Base-by-base conservation (phyloP, 1,140 invertebrate species). In the Sipha flava region DNA sequence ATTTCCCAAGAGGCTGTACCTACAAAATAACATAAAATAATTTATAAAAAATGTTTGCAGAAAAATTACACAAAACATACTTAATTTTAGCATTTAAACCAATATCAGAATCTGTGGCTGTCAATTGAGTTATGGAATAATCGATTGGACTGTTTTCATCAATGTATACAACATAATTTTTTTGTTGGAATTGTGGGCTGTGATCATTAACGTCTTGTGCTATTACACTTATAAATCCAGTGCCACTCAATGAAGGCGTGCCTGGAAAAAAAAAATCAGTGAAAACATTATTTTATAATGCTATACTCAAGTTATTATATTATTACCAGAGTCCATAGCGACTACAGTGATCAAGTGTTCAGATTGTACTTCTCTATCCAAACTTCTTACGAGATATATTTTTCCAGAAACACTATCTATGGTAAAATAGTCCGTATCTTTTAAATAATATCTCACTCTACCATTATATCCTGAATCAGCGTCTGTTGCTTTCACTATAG, bases 141-240 rank as follows among this genome's bases (percentile, higher is more conserved):
- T 91, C 93, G 12, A 88, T 83, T 1, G 90, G 88, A 45, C 90
- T 86, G 85, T 96, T 95, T 87, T 97, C 95, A 64, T 88, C 87
- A 0, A 96, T 90, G 31, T 85, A 89, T 1, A 92, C 91, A 82
- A 89, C 88, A 85, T 95, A 96, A 31, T 91, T 90, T 83, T 92
- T 90, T 79, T 92, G 88, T 82, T 91, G 90, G 83, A 95, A 95
- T 82, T 92, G 90, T 0, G 96, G 96, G 82, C 90, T 91, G 85
- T 97, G 95, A 85, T 98, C 96, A 85, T 98, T 98, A 40, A 95
- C 91, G 85, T 98, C 96, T 85, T 95, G 91, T 6, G 99, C 94
- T 62, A 95, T 87, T 47, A 99, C 90, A 82, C 89, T 90, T 2
- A 99, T 91, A 45, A 91, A 92, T 45, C 95, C 94, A 1, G 94